phyloP scores from a whole-genome alignment of 1,140 invertebrate species.

The Sarcophaga peregrina region DNA sequence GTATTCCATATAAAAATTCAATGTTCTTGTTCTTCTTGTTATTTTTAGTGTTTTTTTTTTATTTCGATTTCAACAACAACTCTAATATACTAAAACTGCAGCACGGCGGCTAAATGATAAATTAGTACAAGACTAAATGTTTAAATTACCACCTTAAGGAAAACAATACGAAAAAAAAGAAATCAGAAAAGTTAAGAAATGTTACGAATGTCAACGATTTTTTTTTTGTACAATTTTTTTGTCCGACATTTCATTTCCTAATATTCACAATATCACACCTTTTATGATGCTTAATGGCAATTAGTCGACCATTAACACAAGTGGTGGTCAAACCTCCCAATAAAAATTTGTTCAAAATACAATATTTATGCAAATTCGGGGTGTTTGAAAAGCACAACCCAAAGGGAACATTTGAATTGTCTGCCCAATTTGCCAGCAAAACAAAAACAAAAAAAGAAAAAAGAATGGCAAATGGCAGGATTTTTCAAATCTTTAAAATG shows the following conservation, averaged over 20 bases:
- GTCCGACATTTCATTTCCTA: neutral
- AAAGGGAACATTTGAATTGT: neutral
- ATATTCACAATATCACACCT: conserved; percentile 35
- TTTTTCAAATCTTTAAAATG: conserved; percentile 21
- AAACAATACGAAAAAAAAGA: neutral
- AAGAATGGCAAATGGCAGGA: too few species aligned
- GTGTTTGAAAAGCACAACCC: neutral
- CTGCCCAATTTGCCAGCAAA: neutral
- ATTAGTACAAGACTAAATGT: conserved; percentile 29
- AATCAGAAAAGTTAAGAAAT: neutral
- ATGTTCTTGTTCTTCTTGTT: conserved; percentile 17
- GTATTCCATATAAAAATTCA: conserved; percentile 32
- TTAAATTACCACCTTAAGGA: conserved; percentile 22
- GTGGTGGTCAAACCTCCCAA: conserved; percentile 34
- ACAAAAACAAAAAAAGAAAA: neutral
- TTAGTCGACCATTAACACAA: conserved; percentile 44
- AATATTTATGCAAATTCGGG: conserved; percentile 29
- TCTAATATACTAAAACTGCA: neutral
- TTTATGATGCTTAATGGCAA: conserved; percentile 45
- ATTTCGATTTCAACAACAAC: too few species aligned
- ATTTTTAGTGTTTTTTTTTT: neutral
- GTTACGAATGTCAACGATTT: neutral
- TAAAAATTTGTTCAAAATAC: neutral
- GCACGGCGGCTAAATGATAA: conserved; percentile 31
- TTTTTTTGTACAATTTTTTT: neutral